Conservation (phyloP, 2,113 vertebrate genomes). For the Pimephales promelas region DNA sequence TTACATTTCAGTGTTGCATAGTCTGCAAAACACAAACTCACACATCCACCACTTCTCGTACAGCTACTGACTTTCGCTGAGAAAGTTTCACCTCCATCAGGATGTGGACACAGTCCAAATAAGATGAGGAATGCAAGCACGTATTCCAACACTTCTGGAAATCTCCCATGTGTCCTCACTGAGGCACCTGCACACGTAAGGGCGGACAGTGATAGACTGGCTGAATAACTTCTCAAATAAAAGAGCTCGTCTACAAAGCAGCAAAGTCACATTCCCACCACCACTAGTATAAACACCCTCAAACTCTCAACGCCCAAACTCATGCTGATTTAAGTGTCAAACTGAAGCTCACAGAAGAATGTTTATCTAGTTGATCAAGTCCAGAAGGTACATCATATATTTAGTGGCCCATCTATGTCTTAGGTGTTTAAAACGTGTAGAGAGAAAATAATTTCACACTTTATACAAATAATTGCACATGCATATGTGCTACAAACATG, state of each 20-base stretch:
- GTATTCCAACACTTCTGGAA: too few species aligned
- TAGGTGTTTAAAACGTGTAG: not conserved
- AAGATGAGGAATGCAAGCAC: not conserved
- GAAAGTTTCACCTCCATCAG: not conserved
- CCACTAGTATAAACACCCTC: conserved; percentile 5
- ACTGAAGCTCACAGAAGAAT: not conserved
- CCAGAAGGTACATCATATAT: not conserved
- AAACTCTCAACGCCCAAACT: not conserved
- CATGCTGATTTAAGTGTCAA: not conserved
- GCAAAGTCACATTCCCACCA: not conserved
- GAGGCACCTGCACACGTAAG: not conserved
- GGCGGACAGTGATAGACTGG: not conserved
- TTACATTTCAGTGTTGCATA: too few species aligned
- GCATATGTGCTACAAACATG: not conserved
- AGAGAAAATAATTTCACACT: not conserved
- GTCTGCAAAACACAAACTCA: conserved; percentile 7
- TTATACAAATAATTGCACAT: too few species aligned
- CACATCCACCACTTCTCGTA: not conserved
- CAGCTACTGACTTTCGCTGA: not conserved
- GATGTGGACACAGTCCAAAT: not conserved
- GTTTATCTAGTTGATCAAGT: not conserved
- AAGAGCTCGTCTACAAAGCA: not conserved
- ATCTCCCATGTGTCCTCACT: not conserved
- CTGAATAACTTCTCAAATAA: not conserved
- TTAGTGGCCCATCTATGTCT: not conserved